These are phyloP conservation scores for Forbesichthys papilliferus DNA, from an alignment of 2,113 vertebrate genomes.

Conservation along the genomic window DNA sequence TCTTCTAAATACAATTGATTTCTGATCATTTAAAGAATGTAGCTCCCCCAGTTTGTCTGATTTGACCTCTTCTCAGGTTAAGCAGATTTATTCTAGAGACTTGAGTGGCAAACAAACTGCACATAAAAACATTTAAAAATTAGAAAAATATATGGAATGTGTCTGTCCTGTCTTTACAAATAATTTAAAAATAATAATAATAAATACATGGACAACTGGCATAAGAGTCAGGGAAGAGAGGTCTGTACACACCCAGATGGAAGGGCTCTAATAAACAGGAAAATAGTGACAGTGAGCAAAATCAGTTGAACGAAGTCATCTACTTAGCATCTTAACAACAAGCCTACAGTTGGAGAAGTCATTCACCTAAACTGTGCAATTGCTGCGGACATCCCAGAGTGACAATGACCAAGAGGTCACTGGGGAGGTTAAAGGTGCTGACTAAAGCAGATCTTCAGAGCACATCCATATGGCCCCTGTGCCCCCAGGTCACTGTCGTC, in stretches of 20 bases:
- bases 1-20: background rate
- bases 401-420: conserved; percentile 7
- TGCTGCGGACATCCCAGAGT: conserved; percentile 19
- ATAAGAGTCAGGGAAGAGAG: background rate
- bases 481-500: conserved; percentile 25
- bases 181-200: too few species aligned
- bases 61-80: too few species aligned
- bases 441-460: conserved; percentile 25
- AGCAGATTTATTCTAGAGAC: too few species aligned
- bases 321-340: background rate
- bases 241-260: background rate
- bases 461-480: conserved; percentile 18
- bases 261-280: background rate
- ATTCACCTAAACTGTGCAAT: conserved; percentile 5
- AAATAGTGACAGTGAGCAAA: background rate
- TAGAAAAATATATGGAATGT: too few species aligned
- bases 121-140: too few species aligned
- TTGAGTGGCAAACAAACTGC: too few species aligned
- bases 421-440: conserved; percentile 23
- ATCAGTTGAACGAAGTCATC: background rate
- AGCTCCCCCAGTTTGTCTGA: too few species aligned
- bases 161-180: too few species aligned
- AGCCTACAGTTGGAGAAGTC: background rate
- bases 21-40: background rate
- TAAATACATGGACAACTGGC: too few species aligned